Evolutionary conservation across 2,113 vertebrate species (phyloP), one percentile per base, ranked within the genome.

Genomic region (Rhinoderma darwinii): DNA sequence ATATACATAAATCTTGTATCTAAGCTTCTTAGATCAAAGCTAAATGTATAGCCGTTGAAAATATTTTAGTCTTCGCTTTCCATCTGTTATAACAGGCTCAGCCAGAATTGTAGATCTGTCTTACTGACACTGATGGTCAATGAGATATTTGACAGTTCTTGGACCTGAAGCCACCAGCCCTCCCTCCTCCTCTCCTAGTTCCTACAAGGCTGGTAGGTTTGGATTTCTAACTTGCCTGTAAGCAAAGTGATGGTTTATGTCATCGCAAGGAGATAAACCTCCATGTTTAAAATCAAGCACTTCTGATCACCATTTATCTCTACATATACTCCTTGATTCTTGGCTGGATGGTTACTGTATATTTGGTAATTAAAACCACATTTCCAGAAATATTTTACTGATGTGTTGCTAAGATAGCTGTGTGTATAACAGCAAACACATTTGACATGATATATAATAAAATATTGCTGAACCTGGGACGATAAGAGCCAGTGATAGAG

Each of bases 391-490:
- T 12, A 44, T 41, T 37, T 32, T 18, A 75, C 32, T 41, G 3
- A 35, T 20, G 20, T 4, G 1, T 41, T 35, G 17, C 14, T n/a
- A 56, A 74, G 32, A 30, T 44, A 80, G 47, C 76, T 80, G 61
- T 18, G 44, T 20, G 39, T 47, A 32, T n/a, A 54, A 73, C 20
- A 44, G 18, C 37, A 41, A 32, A 76, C 51, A 59, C 15, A 43
- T 74, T 15, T n/a, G 50, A 73, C 35, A 41, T 32, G 20, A 79
- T 9, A 37, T 56, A 44, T 77, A n/a, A 74, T 77, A 61, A 76
- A 84, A 80, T 79, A 79, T 66, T 86, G 61, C 59, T 70, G 73
- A 80, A 54, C 72, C 37, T 43, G 25, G 43, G 76, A 47, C 70
- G 32, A 72, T 30, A n/a, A 27, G 75, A 50, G 59, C 39, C 59